These are phyloP conservation scores for Xyliphius kryptos DNA, from an alignment of 2,113 vertebrate genomes.

Conservation along the genomic window DNA sequence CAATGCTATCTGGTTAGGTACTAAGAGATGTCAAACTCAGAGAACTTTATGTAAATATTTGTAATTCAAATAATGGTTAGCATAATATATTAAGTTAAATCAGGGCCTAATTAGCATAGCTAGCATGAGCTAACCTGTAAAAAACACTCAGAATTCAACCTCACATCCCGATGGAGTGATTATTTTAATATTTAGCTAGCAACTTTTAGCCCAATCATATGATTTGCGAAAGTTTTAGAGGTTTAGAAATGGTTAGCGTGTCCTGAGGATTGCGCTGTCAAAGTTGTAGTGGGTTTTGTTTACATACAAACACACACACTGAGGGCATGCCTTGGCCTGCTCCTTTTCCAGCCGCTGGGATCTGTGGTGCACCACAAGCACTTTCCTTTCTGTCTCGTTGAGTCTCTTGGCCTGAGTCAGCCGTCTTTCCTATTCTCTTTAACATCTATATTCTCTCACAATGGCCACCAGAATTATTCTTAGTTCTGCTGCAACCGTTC, in stretches of 20 bases:
- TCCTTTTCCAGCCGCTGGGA: neutral
- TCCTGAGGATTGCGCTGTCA: neutral
- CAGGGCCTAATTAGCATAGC: too few relatives aligned
- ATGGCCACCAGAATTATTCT: slow-evolving; percentile 1
- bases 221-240: neutral
- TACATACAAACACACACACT: slow-evolving; percentile 2
- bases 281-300: slow-evolving; percentile 1
- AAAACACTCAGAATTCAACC: neutral
- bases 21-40: too few relatives aligned
- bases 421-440: neutral
- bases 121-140: too few relatives aligned
- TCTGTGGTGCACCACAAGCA: neutral
- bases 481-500: neutral
- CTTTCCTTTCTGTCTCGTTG: neutral
- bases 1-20: too few relatives aligned
- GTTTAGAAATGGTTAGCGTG: neutral
- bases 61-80: too few relatives aligned
- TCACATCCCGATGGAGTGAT: neutral
- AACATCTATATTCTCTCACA: neutral
- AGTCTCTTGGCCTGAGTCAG: neutral
- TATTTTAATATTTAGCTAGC: neutral
- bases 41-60: too few relatives aligned
- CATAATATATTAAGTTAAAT: too few relatives aligned
- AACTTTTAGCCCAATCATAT: neutral
- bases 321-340: slow-evolving; percentile 3